Evolutionary conservation across 2,113 vertebrate genomes (phyloP).

Genomic region (Anguilla japonica): DNA sequence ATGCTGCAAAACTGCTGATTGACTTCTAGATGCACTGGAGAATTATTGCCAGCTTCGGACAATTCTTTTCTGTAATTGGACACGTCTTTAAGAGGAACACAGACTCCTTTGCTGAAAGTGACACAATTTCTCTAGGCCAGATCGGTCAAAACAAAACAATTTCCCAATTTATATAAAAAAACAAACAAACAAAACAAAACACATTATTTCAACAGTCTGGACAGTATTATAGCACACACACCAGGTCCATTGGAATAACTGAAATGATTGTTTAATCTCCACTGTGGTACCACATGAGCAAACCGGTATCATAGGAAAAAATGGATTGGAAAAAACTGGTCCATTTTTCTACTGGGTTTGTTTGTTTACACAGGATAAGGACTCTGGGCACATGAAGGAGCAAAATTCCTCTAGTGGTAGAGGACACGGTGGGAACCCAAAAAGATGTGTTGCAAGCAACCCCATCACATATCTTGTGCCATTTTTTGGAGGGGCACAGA

Average conservation of each 20-base stretch:
- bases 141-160: slow-evolving; percentile 1
- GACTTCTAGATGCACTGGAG: background rate
- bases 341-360: slow-evolving; percentile 43
- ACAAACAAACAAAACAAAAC: slow-evolving; percentile 33
- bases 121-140: background rate
- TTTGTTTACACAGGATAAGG: slow-evolving; percentile 42
- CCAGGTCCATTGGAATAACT: background rate
- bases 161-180: background rate
- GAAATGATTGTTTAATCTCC: slow-evolving; percentile 56
- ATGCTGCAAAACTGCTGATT: background rate
- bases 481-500: slow-evolving; percentile 39
- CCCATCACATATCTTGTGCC: slow-evolving; percentile 48
- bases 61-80: background rate
- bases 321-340: slow-evolving; percentile 38
- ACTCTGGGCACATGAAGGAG: slow-evolving; percentile 41
- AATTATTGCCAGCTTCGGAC: background rate
- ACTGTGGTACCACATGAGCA: slow-evolving; percentile 48
- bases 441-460: slow-evolving; percentile 54
- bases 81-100: background rate
- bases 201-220: slow-evolving; percentile 56
- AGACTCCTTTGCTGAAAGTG: background rate
- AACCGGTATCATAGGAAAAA: slow-evolving; percentile 48
- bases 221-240: slow-evolving; percentile 53
- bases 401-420: slow-evolving; percentile 47
- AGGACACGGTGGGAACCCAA: slow-evolving; percentile 54